Evolutionary conservation across 1,140 invertebrate genomes (phyloP), one percentile per base, ranked within the genome.

Genomic region (Drosophila nigrodunni): DNA sequence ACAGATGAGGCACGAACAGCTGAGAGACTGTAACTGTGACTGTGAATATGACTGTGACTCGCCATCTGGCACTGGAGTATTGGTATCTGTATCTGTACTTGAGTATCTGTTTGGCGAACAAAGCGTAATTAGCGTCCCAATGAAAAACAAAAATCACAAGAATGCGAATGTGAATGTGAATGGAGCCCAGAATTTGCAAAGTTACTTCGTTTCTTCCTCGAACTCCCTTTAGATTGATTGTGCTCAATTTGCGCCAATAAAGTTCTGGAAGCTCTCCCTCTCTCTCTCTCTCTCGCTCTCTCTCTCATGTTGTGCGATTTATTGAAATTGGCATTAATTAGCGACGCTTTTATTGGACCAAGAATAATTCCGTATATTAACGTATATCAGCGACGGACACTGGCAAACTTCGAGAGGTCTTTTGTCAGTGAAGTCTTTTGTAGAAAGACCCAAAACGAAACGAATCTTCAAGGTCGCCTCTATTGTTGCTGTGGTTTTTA

Each of bases 1-100:
- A 91, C 89, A 90, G 89, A 91, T 91, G 90, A 86, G 79, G 85
- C 89, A 91, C 82, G 85, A 90, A 82, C 79, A 90, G 87, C 86
- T 82, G 87, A 90, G 75, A 44, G 50, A 62, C 57, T 59, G 47
- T 18, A 15, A 55, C n/a, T 57, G 54, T 18, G 18, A 57, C 15
- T 41, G 35, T 39, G 35, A 21, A 18, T 41, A 10, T 57, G 54
- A 39, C 4, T 55, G 52, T 39, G 35, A 52, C 25, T 52, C 49
- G 49, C 49, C 49, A 39, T 58, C 55, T 41, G 46, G n/a, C 30
- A 52, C 34, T 61, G 47, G 18, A 21, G 57, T 46, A n/a, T 34
- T 30, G 30, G 54, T 60, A 50, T 50, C 44, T 66, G 52, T 49
- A 62, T 10, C 46, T 68, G 37, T 54, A 49, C 30, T 37, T 59